Base-by-base conservation (phyloP, 2,113 vertebrate species). In the Leiothrix lutea region DNA sequence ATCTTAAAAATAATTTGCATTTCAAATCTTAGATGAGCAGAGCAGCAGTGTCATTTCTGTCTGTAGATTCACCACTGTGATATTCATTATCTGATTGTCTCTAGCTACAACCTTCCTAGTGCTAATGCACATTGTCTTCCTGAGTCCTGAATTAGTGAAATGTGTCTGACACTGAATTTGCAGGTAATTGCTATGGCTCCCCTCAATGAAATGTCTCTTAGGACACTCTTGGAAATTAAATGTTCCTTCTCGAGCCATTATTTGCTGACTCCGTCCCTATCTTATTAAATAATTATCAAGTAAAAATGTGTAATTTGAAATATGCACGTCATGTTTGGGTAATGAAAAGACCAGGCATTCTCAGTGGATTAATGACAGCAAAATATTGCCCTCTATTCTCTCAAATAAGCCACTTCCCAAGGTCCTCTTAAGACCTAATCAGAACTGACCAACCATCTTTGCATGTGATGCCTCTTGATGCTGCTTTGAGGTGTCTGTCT, bases 281-380 rank as follows among this genome's bases (percentile, higher is more conserved):
- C 94, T 95, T 96, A 94, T 93, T 96, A 92, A 97, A 95, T 94
- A 95, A 97, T 96, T 93, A 94, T 69, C 19, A 93, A 92, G 81
- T 88, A 81, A 93, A 92, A 72, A 69, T 75, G 66, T 95, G 85
- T 60, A 62, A 60, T 90, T 94, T 94, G 94, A 95, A 96, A 77
- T 88, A 61, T 58, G 62, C 66, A 42, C 77, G 36, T 58, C 79
- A 17, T 65, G 25, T 66, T 82, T 96, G 40, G 72, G 81, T 80
- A 94, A 81, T 89, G 58, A 92, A 93, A 81, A 35, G 65, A 31
- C 44, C 5, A 56, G 47, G 21, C 28, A 40, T 48, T 51, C 48
- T 81, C 6, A 25, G 29, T 40, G 54, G 66, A 92, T 64, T 12
- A 12, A 47, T 65, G 42, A 25, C 38, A 67, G 42, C 12, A 11